Evolutionary conservation across 2,888 invertebrate species (phyloP).

Genomic region (Caenorhabditis parvicauda): DNA sequence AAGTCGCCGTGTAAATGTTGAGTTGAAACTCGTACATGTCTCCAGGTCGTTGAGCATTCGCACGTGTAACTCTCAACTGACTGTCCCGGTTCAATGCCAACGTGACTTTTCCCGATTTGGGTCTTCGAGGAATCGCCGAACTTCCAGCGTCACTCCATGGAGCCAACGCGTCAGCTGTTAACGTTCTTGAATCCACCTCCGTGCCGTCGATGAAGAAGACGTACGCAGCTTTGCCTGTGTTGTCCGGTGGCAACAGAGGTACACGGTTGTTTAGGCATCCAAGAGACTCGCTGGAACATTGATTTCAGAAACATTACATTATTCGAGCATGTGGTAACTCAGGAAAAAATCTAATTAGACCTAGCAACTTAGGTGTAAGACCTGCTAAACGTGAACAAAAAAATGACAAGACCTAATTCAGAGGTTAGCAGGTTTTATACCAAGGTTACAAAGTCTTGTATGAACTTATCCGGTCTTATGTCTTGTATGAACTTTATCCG

Average conservation of each 20-base stretch:
- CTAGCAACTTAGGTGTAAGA: too few species aligned
- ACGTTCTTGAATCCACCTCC: conserved; percentile 36
- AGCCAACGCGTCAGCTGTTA: conserved; percentile 41
- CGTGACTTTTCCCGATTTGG: conserved; percentile 25
- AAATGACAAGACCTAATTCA: too few species aligned
- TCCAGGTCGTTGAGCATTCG: not conserved
- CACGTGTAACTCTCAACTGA: conserved; percentile 23
- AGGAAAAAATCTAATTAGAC: too few species aligned
- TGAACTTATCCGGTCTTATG: too few species aligned
- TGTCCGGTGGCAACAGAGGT: conserved; percentile 35
- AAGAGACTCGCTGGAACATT: conserved; percentile 22
- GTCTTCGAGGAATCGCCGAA: conserved; percentile 29
- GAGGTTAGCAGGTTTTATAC: too few species aligned
- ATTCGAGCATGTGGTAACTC: too few species aligned
- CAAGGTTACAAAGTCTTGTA: too few species aligned
- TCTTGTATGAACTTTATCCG: too few species aligned
- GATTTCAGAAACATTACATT: not conserved
- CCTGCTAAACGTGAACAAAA: too few species aligned
- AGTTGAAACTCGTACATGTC: conserved; percentile 27
- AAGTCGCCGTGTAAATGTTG: conserved; percentile 38
- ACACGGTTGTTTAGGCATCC: conserved; percentile 35
- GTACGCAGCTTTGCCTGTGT: conserved; percentile 27
- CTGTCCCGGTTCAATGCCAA: conserved; percentile 25
- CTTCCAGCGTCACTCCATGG: too few species aligned
- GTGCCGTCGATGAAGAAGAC: conserved; percentile 40